phyloP scores from a whole-genome alignment of 2,888 invertebrate genomes.

The Thymelicus sylvestris region DNA sequence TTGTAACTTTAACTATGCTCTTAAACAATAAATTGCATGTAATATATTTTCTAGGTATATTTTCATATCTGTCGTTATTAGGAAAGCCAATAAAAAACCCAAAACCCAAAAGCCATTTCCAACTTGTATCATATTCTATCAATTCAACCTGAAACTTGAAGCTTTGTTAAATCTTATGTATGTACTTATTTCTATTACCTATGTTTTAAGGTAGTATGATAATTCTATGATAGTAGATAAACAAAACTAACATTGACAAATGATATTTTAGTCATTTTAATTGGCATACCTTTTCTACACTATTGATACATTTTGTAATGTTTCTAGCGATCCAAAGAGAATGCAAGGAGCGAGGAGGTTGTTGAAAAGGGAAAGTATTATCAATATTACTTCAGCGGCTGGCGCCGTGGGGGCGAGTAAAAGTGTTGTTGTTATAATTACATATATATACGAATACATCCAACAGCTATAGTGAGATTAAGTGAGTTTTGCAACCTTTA shows the following conservation, averaged over 20 bases:
- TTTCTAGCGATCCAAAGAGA: background rate
- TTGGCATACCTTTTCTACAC: too few relatives aligned
- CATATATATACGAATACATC: background rate
- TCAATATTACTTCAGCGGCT: background rate
- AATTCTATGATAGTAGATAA: too few relatives aligned
- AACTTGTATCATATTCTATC: too few relatives aligned
- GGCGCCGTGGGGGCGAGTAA: slow-evolving; percentile 12
- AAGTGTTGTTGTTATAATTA: slow-evolving; percentile 12
- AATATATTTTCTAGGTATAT: background rate
- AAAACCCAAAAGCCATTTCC: too few relatives aligned
- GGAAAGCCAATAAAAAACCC: too few relatives aligned
- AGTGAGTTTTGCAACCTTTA: background rate
- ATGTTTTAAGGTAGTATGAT: too few relatives aligned
- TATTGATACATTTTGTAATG: background rate
- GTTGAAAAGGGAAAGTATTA: slow-evolving; percentile 26
- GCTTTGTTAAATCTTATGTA: too few relatives aligned
- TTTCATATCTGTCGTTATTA: background rate
- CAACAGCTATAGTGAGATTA: slow-evolving; percentile 21
- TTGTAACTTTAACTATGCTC: slow-evolving; percentile 3
- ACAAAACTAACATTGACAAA: too few relatives aligned
- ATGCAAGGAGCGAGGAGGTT: slow-evolving; percentile 5
- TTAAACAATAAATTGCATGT: background rate
- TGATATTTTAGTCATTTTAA: too few relatives aligned
- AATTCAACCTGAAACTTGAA: too few relatives aligned
- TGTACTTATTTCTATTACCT: too few relatives aligned